phyloP scores from a whole-genome alignment of 2,888 invertebrate genomes.

The Caenorhabditis parvicauda region DNA sequence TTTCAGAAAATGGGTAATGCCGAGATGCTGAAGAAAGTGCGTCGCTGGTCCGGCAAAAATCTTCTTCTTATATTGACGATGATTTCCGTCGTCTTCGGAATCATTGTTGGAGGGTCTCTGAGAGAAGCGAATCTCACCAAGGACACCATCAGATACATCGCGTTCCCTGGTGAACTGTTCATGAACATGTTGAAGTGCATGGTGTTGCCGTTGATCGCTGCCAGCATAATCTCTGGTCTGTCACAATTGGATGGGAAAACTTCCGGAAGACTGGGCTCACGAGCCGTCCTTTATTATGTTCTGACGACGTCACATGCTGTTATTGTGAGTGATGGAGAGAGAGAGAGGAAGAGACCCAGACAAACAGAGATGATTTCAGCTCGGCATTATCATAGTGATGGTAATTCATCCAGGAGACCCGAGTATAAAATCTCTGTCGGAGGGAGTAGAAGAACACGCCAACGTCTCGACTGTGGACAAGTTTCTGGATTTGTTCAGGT shows the following conservation, averaged over 20 bases:
- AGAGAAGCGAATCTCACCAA: slow-evolving; percentile 25
- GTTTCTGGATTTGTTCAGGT: slow-evolving; percentile 84
- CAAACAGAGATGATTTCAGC: too few relatives aligned
- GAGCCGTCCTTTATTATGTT: slow-evolving; percentile 71
- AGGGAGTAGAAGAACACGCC: slow-evolving; percentile 10
- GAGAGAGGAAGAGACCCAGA: too few relatives aligned
- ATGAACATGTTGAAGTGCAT: slow-evolving; percentile 74
- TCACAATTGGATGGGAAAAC: slow-evolving; percentile 71
- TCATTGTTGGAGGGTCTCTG: slow-evolving; percentile 27
- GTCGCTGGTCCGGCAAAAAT: slow-evolving; percentile 29
- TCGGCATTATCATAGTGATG: slow-evolving; percentile 71
- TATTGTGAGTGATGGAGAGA: slow-evolving; percentile 63
- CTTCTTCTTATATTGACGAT: slow-evolving; percentile 32
- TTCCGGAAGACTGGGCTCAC: slow-evolving; percentile 71
- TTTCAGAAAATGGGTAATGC: slow-evolving; percentile 8
- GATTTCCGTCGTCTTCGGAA: slow-evolving; percentile 31
- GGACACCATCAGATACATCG: slow-evolving; percentile 65
- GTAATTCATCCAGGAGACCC: slow-evolving; percentile 72
- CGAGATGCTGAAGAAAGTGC: slow-evolving; percentile 5
- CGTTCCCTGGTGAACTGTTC: slow-evolving; percentile 73
- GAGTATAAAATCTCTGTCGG: slow-evolving; percentile 51
- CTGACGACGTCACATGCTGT: slow-evolving; percentile 71
- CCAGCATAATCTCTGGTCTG: slow-evolving; percentile 72
- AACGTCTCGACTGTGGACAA: slow-evolving; percentile 71
- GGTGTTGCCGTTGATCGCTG: slow-evolving; percentile 72